phyloP scores from a whole-genome alignment of 2,113 vertebrate species.

The Ornithorhynchus anatinus region DNA sequence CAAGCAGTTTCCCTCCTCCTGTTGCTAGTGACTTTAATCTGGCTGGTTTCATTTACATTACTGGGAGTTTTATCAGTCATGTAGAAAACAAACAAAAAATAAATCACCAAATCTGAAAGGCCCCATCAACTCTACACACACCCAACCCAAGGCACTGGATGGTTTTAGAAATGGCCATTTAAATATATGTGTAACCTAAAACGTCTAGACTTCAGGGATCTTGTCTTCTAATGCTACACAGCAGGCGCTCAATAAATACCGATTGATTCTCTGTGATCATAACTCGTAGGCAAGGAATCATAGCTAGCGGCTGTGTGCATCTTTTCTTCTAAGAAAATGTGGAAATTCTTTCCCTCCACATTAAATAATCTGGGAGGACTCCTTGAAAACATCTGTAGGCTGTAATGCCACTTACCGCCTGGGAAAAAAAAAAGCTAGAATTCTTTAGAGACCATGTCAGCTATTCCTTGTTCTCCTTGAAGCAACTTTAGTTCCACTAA shows the following conservation, averaged over 20 bases:
- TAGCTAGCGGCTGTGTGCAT: neutral
- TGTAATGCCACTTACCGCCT: too few relatives aligned
- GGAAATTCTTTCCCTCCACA: too few relatives aligned
- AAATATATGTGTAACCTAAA: slow-evolving; percentile 5
- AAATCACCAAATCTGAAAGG: slow-evolving; percentile 6
- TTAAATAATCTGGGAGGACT: too few relatives aligned
- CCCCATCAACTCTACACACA: slow-evolving; percentile 9
- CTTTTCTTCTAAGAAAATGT: neutral
- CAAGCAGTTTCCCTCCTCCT: slow-evolving; percentile 44
- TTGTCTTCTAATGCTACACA: too few relatives aligned
- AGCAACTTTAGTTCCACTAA: neutral
- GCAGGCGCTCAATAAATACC: too few relatives aligned
- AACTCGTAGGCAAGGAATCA: neutral
- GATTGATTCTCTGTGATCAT: neutral
- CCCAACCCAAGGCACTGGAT: fast-evolving
- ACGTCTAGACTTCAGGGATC: neutral
- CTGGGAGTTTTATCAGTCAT: slow-evolving; percentile 14
- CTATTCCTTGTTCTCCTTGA: neutral
- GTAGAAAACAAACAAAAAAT: slow-evolving; percentile 37
- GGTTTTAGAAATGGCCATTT: neutral
- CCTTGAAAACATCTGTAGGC: too few relatives aligned
- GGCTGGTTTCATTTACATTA: slow-evolving; percentile 49
- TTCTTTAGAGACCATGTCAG: too few relatives aligned
- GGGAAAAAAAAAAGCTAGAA: too few relatives aligned
- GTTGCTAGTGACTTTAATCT: slow-evolving; percentile 39